Conservation (phyloP, 2,888 invertebrate genomes). For the Drosophila anomelani region DNA sequence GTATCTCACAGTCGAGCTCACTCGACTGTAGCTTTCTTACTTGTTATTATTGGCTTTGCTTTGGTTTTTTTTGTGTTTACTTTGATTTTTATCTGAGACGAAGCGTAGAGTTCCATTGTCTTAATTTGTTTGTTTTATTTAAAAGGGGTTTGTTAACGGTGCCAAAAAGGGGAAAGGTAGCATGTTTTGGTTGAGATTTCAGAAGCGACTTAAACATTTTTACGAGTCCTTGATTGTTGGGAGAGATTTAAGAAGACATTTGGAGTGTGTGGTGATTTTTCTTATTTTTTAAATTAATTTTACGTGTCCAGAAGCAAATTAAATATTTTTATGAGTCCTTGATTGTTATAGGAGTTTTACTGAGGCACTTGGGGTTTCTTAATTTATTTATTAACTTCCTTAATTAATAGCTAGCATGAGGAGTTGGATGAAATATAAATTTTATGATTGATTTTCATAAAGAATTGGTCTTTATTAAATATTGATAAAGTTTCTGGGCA, state of each 20-base stretch:
- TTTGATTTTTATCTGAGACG: conserved; percentile 72
- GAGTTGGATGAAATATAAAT: no score
- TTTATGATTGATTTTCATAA: no score
- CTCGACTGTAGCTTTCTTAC: no score
- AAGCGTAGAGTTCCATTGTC: conserved; percentile 79
- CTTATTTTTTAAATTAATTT: background rate
- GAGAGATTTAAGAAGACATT: background rate
- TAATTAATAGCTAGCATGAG: no score
- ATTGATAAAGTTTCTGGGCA: no score
- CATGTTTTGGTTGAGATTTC: conserved; percentile 4
- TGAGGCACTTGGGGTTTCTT: no score
- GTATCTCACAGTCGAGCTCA: no score
- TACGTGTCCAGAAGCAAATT: background rate
- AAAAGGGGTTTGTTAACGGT: conserved; percentile 19
- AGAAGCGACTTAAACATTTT: conserved; percentile 1
- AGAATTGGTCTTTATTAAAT: no score
- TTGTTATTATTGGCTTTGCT: conserved; percentile 29
- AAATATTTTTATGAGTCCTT: conserved; percentile 4
- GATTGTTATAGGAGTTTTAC: background rate
- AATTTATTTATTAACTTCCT: background rate
- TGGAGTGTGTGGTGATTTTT: background rate
- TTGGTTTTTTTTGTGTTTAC: conserved; percentile 63
- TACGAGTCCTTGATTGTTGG: conserved; percentile 7
- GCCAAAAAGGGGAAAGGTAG: conserved; percentile 12
- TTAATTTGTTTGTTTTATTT: conserved; percentile 73